These are phyloP conservation scores for Heliocidaris erythrogramma DNA, from an alignment of 35 echinoderm and acorn worm genomes.

Conservation along the genomic window DNA sequence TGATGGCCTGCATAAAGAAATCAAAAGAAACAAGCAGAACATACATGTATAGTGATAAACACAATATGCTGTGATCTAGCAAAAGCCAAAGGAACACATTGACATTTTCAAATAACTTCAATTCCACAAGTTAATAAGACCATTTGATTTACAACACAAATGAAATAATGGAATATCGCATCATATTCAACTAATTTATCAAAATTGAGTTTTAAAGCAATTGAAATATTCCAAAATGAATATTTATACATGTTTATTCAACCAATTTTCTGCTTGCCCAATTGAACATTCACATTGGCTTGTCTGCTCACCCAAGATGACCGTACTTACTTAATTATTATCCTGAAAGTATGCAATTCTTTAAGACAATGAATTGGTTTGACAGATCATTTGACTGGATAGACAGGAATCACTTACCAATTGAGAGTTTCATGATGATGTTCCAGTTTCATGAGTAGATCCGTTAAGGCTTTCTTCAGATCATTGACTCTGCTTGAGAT, in stretches of 20 bases:
- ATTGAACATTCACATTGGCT: no score
- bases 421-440: constrained; percentile 63
- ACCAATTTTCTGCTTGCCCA: no score
- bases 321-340: no score
- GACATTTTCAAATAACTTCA: neutral
- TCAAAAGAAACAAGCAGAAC: neutral
- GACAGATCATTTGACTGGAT: no score
- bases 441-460: constrained; percentile 58
- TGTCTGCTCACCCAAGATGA: no score
- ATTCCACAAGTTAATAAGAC: neutral
- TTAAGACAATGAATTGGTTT: no score
- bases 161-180: no score
- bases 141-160: neutral
- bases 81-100: no score
- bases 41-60: neutral
- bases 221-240: neutral
- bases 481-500: constrained; percentile 61
- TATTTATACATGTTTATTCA: neutral
- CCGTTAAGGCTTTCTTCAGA: constrained; percentile 53
- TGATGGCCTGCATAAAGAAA: constrained; percentile 51
- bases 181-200: neutral
- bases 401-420: constrained; percentile 31
- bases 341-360: no score
- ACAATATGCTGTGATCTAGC: neutral
- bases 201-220: neutral